Conservation (phyloP, 2,113 vertebrate species). For the Sylvietta virens region DNA sequence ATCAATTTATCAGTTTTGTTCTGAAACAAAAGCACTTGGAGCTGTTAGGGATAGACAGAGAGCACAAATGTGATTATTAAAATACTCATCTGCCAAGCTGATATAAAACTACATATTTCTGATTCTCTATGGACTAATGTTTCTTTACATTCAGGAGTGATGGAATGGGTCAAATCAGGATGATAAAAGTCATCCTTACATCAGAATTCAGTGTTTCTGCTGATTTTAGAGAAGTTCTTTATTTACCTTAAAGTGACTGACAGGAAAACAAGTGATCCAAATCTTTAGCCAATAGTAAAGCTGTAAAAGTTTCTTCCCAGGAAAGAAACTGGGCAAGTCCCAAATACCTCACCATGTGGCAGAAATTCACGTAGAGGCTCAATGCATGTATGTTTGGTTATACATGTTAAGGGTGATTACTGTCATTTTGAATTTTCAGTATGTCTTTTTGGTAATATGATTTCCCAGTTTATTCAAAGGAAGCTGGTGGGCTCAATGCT, state of each 20-base stretch:
- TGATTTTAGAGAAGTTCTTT: background rate
- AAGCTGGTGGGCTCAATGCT: background rate
- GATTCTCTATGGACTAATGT: background rate
- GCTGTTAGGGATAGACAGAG: background rate
- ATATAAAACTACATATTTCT: background rate
- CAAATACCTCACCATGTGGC: background rate
- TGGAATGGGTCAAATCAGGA: background rate
- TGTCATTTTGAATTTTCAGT: background rate
- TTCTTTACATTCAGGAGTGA: background rate
- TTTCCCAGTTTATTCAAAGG: background rate
- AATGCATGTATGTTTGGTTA: background rate
- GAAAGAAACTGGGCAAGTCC: background rate
- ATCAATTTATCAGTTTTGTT: background rate
- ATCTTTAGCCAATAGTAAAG: background rate
- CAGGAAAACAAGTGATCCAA: background rate
- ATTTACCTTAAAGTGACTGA: background rate
- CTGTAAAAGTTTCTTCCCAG: background rate
- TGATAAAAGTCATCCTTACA: background rate
- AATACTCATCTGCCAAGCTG: background rate
- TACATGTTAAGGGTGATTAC: background rate
- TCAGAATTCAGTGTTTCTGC: background rate
- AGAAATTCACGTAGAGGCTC: background rate
- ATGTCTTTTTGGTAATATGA: background rate
- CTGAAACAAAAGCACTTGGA: background rate
- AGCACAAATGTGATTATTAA: background rate